Evolutionary conservation across 2,113 vertebrate genomes (phyloP).

Genomic region (Sander lucioperca): DNA sequence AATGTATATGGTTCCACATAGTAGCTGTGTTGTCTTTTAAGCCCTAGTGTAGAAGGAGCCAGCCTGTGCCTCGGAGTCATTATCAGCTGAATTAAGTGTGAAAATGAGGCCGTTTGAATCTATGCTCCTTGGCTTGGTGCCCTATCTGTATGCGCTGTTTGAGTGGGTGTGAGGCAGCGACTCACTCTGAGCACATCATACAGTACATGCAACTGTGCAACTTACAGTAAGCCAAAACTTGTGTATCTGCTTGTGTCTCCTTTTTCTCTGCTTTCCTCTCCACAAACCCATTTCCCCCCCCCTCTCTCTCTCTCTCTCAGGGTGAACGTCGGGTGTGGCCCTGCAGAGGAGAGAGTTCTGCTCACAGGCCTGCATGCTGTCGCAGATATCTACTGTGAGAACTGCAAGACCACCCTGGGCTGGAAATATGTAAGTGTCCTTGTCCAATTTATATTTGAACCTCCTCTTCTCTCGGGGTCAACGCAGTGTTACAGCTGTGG

Average conservation of each 20-base stretch:
- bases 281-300: background rate
- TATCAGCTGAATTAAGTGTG: slow-evolving; percentile 52
- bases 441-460: slow-evolving; percentile 46
- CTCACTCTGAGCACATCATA: slow-evolving; percentile 44
- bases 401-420: slow-evolving; percentile 99
- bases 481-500: slow-evolving; percentile 25
- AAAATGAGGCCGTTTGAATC: slow-evolving; percentile 54
- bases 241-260: background rate
- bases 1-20: background rate
- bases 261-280: background rate
- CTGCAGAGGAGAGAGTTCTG: slow-evolving; percentile 96
- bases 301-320: slow-evolving; percentile 77
- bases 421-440: slow-evolving; percentile 97
- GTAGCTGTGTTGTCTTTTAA: slow-evolving; percentile 24
- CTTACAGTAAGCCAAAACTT: slow-evolving; percentile 5
- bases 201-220: slow-evolving; percentile 4
- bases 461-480: slow-evolving; percentile 13
- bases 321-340: slow-evolving; percentile 98
- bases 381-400: slow-evolving; percentile 99
- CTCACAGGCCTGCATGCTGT: slow-evolving; percentile 97
- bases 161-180: slow-evolving; percentile 62
- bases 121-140: slow-evolving; percentile 24
- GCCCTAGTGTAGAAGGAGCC: slow-evolving; percentile 4
- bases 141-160: slow-evolving; percentile 30
- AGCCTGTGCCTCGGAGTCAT: slow-evolving; percentile 45